Evolutionary conservation across 1,140 invertebrate species (phyloP), one percentile per base, ranked within the genome.

Genomic region (Trissolcus basalis): DNA sequence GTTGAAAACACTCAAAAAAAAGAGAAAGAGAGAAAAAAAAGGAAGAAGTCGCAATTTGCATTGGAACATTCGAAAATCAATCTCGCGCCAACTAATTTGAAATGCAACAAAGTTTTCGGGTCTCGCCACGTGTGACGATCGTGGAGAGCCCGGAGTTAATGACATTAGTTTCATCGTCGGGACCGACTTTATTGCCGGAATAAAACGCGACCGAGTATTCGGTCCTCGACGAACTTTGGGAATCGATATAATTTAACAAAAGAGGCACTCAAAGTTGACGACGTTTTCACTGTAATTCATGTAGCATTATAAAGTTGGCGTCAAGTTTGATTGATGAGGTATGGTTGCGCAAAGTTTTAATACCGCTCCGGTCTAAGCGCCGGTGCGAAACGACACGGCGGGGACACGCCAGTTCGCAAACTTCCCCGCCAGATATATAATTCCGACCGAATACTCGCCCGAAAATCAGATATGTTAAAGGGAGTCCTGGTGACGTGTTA

Each of bases 291-390:
- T 70, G 65, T 68, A 76, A 76, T 76, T 64, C 55, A 70, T 49
- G 60, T 70, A 15, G 73, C 73, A 77, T 77, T 65, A 27, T 27
- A 71, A 71, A 77, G 61, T 77, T 77, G 63, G 61, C 54, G 49
- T 55, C 32, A 71, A 77, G 68, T 77, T 77, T 77, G 68, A 77
- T 77, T 77, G 68, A 71, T 71, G 67, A 63, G 61, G 33, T 63
- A 65, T 56, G 60, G 74, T 67, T 63, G 55, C 60, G 16, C 47
- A 71, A 77, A 77, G 74, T 77, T 77, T 77, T 77, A 71, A 71
- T 71, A 56, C 67, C 39, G 39, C 54, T 67, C 27, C 49, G 47
- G 19, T 27, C 19, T 50, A 56, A 51, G 55, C 65, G 45, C 45
- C 43, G 13, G 58, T 19, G 63, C 63, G 45, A 67, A 74, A 74